phyloP scores from a whole-genome alignment of 2,888 invertebrate species.

The Hirtodrosophila duncani region DNA sequence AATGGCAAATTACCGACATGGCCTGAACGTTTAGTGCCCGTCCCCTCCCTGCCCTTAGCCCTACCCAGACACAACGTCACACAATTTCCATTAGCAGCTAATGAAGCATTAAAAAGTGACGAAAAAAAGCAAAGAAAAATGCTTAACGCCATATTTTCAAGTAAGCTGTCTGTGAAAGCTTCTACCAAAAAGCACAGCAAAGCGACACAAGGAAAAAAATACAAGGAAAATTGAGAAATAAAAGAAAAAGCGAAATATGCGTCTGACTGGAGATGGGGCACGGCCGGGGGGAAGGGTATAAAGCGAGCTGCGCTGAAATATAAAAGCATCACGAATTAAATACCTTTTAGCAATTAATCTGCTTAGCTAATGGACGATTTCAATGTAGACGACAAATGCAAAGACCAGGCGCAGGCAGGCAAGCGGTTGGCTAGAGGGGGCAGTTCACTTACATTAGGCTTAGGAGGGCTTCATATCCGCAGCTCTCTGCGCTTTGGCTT shows the following conservation, averaged over 20 bases:
- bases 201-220: slow-evolving; percentile 16
- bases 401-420: slow-evolving; percentile 2
- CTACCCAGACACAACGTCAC: slow-evolving; percentile 47
- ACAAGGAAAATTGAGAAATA: slow-evolving; percentile 45
- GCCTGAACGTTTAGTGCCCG: neutral
- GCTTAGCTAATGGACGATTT: slow-evolving; percentile 76
- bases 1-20: slow-evolving; percentile 18
- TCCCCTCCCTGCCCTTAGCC: neutral
- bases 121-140: slow-evolving; percentile 40
- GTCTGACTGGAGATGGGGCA: slow-evolving; percentile 32
- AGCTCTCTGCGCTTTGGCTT: too few relatives aligned
- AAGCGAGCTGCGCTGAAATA: slow-evolving; percentile 45
- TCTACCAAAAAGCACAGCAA: slow-evolving; percentile 39
- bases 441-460: slow-evolving; percentile 28
- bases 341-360: slow-evolving; percentile 77
- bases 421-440: neutral
- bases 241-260: slow-evolving; percentile 49
- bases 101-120: slow-evolving; percentile 72
- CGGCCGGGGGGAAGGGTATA: slow-evolving; percentile 1
- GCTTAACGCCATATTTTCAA: slow-evolving; percentile 63
- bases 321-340: slow-evolving; percentile 74
- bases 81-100: slow-evolving; percentile 70
- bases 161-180: slow-evolving; percentile 40
- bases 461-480: slow-evolving; percentile 42
- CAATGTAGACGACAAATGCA: slow-evolving; percentile 55